These are phyloP conservation scores for Simalia tracyae DNA, from an alignment of 2,797 vertebrate species.

Conservation along the genomic window DNA sequence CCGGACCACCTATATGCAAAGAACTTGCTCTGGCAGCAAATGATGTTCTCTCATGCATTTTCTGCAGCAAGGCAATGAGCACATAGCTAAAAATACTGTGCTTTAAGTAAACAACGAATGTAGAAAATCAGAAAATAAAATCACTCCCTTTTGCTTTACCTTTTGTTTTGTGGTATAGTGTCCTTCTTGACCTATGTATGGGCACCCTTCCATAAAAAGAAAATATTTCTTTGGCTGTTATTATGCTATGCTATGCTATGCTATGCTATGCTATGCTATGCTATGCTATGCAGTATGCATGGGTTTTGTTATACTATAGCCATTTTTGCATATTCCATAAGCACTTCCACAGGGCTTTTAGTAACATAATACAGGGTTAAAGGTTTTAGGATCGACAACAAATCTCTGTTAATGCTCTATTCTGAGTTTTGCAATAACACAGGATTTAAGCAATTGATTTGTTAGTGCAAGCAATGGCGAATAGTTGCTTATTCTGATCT, in stretches of 20 bases:
- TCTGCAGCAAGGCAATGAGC: constrained; percentile 43
- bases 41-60: too few species aligned
- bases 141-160: constrained; percentile 48
- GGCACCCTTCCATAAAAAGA: constrained; percentile 58
- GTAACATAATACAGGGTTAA: constrained; percentile 60
- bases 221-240: constrained; percentile 54
- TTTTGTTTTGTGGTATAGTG: constrained; percentile 45
- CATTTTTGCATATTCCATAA: constrained; percentile 60
- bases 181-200: constrained; percentile 45
- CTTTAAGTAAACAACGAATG: constrained; percentile 62
- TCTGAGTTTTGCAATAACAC: constrained; percentile 37
- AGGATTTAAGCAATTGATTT: constrained; percentile 47
- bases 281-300: constrained; percentile 42
- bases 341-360: constrained; percentile 46
- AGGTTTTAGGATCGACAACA: constrained; percentile 58
- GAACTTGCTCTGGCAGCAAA: too few species aligned
- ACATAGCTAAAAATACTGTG: constrained; percentile 37
- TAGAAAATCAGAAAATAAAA: constrained; percentile 59
- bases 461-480: constrained; percentile 39
- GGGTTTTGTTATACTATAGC: constrained; percentile 35
- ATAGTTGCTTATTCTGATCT: constrained; percentile 24
- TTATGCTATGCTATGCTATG: not conserved
- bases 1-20: too few species aligned
- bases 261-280: too few species aligned
- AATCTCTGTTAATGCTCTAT: constrained; percentile 50